Evolutionary conservation across 2,797 vertebrate species (phyloP).

Genomic region (Silurus lanzhouensis): DNA sequence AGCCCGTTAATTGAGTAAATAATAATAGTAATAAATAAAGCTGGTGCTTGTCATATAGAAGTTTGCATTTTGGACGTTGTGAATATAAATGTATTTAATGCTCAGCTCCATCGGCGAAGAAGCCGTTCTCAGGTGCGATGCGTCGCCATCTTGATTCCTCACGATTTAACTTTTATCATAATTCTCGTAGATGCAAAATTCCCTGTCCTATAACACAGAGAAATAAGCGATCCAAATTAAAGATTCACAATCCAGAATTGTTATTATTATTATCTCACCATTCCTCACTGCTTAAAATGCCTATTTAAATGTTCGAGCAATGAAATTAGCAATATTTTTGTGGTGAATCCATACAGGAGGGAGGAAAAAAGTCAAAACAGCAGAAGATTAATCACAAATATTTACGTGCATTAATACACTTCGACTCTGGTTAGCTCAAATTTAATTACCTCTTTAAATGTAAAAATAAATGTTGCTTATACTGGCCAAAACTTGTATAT

Average conservation of each 20-base stretch:
- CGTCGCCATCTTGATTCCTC: not conserved
- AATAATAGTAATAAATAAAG: not conserved
- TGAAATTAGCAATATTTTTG: too few species aligned
- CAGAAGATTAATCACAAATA: too few species aligned
- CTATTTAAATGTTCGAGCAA: not conserved
- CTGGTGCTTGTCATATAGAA: not conserved
- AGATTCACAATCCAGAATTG: not conserved
- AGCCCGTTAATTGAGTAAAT: too few species aligned
- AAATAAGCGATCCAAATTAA: not conserved
- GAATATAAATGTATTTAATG: not conserved
- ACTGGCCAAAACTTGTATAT: not conserved
- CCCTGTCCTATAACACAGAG: not conserved
- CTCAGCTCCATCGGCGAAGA: too few species aligned
- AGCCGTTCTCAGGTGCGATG: not conserved
- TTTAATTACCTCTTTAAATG: not conserved
- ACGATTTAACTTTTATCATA: not conserved
- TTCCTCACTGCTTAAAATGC: not conserved
- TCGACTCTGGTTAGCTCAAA: too few species aligned
- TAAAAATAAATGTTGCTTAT: too few species aligned
- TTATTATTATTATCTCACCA: not conserved
- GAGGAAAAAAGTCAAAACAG: too few species aligned
- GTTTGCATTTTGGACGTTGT: not conserved
- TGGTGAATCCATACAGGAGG: too few species aligned
- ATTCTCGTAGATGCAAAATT: conserved; percentile 12
- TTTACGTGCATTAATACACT: too few species aligned